Percentiles rank a stretch among this genome's conserved stretches.
Evolutionary conservation across 2,113 vertebrate species (phyloP).

Genomic region (Pterophyllum scalare): DNA sequence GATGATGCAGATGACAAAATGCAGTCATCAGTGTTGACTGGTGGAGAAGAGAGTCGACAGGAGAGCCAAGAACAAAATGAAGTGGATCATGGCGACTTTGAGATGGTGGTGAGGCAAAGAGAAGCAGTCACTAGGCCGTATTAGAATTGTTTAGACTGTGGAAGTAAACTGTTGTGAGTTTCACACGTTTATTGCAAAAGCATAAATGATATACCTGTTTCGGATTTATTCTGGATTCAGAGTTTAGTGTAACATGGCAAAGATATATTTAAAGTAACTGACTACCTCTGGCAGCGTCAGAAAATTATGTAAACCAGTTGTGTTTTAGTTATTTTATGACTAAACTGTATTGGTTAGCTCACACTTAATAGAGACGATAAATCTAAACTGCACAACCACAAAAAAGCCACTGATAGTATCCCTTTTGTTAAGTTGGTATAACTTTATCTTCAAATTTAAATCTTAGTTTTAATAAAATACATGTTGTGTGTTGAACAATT

Average conservation of each 20-base stretch:
- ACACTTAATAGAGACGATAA: not conserved
- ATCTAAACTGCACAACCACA: not conserved
- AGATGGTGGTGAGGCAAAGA: conserved; percentile 95
- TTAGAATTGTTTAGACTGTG: not conserved
- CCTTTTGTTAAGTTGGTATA: not conserved
- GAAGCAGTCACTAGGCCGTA: not conserved
- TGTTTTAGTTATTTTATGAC: not conserved
- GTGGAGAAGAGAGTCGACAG: conserved; percentile 88
- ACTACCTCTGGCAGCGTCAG: not conserved
- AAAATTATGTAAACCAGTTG: not conserved
- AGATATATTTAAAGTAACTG: conserved; percentile 1
- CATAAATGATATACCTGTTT: not conserved
- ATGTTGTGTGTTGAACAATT: not conserved
- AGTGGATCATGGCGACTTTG: conserved; percentile 97
- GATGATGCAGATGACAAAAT: conserved; percentile 97
- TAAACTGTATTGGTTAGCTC: not conserved
- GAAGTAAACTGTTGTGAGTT: not conserved
- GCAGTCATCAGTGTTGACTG: conserved; percentile 89
- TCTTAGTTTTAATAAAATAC: not conserved
- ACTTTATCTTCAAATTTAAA: not conserved
- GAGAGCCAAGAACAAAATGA: conserved; percentile 96
- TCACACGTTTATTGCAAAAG: not conserved
- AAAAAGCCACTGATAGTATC: not conserved
- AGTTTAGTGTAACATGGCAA: not conserved
- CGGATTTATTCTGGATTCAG: not conserved